phyloP scores from a whole-genome alignment of 2,888 invertebrate genomes.

The Venustoraphidia nigricollis region DNA sequence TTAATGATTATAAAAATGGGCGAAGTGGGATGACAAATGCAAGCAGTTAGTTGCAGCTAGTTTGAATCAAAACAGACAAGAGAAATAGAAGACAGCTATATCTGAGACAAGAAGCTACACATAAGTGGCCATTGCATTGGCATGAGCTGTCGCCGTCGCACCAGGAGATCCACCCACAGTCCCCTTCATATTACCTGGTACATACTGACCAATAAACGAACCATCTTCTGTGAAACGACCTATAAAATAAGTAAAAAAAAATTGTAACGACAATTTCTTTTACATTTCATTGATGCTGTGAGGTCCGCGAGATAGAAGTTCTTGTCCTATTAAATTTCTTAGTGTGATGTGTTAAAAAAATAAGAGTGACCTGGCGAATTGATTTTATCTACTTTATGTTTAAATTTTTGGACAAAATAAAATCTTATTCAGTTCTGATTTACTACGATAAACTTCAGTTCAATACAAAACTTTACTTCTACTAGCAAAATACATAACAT shows the following conservation, averaged over 20 bases:
- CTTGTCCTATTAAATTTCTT: too few relatives aligned
- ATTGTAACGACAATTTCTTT: background rate
- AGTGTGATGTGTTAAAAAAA: too few relatives aligned
- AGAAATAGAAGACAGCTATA: conserved; percentile 6
- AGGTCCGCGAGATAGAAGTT: too few relatives aligned
- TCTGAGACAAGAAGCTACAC: conserved; percentile 30
- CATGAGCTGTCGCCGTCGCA: conserved; percentile 29
- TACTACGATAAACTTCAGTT: too few relatives aligned
- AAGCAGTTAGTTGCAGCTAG: conserved; percentile 5
- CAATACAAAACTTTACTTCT: too few relatives aligned
- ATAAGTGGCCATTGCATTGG: conserved; percentile 45
- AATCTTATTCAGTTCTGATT: too few relatives aligned
- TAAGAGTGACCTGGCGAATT: too few relatives aligned
- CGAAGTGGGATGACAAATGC: conserved; percentile 10
- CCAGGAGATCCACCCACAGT: conserved; percentile 33
- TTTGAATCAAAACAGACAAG: conserved; percentile 11
- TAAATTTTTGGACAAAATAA: too few relatives aligned
- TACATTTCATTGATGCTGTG: background rate
- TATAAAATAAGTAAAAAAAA: conserved; percentile 21
- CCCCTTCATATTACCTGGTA: conserved; percentile 61
- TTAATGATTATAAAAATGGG: conserved; percentile 10
- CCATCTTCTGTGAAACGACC: conserved; percentile 94
- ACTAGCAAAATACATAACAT: too few relatives aligned
- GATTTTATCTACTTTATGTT: too few relatives aligned
- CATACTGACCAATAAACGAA: conserved; percentile 94